These are phyloP conservation scores for Clytia hemisphaerica DNA, from an alignment of 30 jellyfish, hydroid and myxozoan genomes.

Conservation along the genomic window DNA sequence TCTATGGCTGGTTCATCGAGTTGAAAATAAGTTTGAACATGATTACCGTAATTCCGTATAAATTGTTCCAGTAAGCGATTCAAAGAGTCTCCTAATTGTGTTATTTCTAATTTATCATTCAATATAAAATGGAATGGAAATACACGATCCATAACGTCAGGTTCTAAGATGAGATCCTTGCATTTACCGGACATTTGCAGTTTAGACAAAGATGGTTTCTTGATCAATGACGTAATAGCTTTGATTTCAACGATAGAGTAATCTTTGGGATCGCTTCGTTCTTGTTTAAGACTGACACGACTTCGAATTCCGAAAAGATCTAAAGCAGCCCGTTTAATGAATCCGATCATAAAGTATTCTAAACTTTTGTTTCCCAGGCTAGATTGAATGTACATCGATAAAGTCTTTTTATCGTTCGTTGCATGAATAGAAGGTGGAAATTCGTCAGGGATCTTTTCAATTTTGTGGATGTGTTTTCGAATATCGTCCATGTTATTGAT, in stretches of 20 bases:
- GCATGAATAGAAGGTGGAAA: constrained; percentile 38
- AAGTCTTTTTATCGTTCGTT: constrained; percentile 12
- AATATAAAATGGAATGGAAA: constrained; percentile 36
- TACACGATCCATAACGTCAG: constrained; percentile 22
- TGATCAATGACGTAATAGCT: constrained; percentile 19
- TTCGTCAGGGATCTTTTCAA: constrained; percentile 39
- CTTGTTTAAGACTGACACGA: constrained; percentile 22
- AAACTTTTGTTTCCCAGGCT: constrained; percentile 16
- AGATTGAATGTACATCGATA: constrained; percentile 21
- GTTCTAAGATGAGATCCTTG: constrained; percentile 26
- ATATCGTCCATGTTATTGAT: constrained; percentile 37
- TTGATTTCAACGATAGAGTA: constrained; percentile 28
- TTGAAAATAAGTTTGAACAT: constrained; percentile 4
- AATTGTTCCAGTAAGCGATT: constrained; percentile 27
- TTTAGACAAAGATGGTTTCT: constrained; percentile 7
- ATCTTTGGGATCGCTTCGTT: constrained; percentile 8
- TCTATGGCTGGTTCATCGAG: constrained; percentile 18
- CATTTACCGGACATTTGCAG: constrained; percentile 24
- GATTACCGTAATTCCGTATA: constrained; percentile 18
- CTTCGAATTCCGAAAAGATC: constrained; percentile 17
- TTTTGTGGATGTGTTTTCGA: constrained; percentile 29
- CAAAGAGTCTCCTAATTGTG: constrained; percentile 21
- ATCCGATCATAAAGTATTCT: constrained; percentile 27
- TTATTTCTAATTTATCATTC: not conserved
- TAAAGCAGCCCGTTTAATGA: constrained; percentile 28